phyloP scores from a whole-genome alignment of 2,113 vertebrate genomes.

The Vicugna pacos region DNA sequence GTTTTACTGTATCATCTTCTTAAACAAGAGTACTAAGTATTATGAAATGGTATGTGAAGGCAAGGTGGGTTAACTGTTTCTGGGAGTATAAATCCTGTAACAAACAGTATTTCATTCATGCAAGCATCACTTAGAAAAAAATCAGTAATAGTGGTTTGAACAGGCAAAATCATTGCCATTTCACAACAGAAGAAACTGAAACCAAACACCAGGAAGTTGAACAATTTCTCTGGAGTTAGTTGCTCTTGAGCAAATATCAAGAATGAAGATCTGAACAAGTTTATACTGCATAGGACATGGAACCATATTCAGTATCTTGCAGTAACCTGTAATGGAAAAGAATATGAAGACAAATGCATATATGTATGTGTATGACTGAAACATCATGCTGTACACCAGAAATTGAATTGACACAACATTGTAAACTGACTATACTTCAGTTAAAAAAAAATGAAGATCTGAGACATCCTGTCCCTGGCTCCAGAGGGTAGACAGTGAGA shows the following conservation, averaged over 20 bases:
- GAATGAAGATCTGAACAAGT: neutral
- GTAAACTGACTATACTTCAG: too few relatives aligned
- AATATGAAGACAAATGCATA: too few relatives aligned
- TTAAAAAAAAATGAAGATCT: neutral
- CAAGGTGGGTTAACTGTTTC: neutral
- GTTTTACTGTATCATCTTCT: neutral
- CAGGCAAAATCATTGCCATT: conserved; percentile 19
- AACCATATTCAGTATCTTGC: too few relatives aligned
- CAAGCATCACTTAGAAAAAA: neutral
- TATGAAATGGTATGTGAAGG: neutral
- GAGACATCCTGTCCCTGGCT: neutral
- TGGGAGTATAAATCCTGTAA: neutral
- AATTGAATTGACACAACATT: too few relatives aligned
- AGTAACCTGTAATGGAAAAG: too few relatives aligned
- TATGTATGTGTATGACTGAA: too few relatives aligned
- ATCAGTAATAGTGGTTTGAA: neutral
- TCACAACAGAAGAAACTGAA: conserved; percentile 25
- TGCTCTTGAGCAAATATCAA: neutral
- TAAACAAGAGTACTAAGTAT: neutral
- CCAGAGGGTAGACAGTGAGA: neutral
- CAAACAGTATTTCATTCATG: neutral
- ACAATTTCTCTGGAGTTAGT: neutral
- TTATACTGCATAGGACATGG: too few relatives aligned
- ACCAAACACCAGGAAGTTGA: neutral
- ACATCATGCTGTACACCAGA: too few relatives aligned